A percentile compares a stretch with the other conserved stretches of the same genome.
These are phyloP conservation scores for Drosophila lacicola DNA, from an alignment of 2,888 invertebrate species.

Conservation along the genomic window DNA sequence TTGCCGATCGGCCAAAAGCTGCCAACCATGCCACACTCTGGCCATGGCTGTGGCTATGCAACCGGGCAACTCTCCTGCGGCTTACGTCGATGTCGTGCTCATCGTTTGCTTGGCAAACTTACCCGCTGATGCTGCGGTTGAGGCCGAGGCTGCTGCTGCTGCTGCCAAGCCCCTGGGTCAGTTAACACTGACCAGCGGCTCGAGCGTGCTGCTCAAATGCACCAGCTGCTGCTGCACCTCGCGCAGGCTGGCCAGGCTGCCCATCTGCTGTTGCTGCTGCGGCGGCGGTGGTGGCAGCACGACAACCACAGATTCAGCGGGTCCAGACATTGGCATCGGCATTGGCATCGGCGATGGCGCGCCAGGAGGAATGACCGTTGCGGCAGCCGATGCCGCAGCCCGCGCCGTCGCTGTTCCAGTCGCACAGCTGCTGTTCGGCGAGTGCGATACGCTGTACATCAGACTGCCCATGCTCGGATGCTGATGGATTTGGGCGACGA, in stretches of 20 bases:
- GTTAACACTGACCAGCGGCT: conserved; percentile 83
- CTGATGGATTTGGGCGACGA: conserved; percentile 52
- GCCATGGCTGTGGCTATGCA: conserved; percentile 13
- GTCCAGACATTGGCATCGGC: conserved; percentile 30
- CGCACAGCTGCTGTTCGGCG: conserved; percentile 40
- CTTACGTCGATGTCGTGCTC: conserved; percentile 69
- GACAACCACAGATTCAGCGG: conserved; percentile 80
- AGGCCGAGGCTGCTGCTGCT: conserved; percentile 19
- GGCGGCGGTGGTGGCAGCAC: conserved; percentile 72
- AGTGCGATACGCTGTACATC: conserved; percentile 64
- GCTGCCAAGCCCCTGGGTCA: conserved; percentile 74
- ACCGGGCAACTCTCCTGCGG: conserved; percentile 46
- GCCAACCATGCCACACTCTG: conserved; percentile 6
- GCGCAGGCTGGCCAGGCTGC: conserved; percentile 68
- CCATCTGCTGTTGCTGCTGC: conserved; percentile 50
- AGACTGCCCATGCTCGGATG: conserved; percentile 66
- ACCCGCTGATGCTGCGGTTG: conserved; percentile 49
- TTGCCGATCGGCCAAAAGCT: conserved; percentile 16
- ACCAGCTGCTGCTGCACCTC: conserved; percentile 75
- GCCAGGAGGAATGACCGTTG: conserved; percentile 80
- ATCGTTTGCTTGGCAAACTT: conserved; percentile 61
- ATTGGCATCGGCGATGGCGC: conserved; percentile 71
- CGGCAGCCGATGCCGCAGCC: conserved; percentile 54
- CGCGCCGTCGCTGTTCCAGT: conserved; percentile 66
- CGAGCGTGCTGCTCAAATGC: conserved; percentile 72